These are phyloP conservation scores for Mohoua ochrocephala DNA, from an alignment of 2,113 vertebrate genomes.

Conservation along the genomic window DNA sequence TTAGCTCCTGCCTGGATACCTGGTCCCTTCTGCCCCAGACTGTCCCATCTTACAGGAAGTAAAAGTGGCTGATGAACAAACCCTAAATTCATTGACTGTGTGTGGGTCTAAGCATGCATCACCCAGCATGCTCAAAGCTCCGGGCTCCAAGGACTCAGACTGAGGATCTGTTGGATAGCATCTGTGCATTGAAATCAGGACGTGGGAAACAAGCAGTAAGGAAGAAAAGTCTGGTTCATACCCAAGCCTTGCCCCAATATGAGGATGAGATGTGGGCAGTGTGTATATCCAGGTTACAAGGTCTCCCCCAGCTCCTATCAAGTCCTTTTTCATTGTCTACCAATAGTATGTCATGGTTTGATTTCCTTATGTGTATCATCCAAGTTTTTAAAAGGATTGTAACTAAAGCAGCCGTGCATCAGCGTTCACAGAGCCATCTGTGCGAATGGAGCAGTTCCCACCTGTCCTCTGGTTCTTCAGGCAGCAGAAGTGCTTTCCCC, in stretches of 20 bases:
- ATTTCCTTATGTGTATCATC: neutral
- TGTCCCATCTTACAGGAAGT: neutral
- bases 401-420: neutral
- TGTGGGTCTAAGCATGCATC: neutral
- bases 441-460: neutral
- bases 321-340: neutral
- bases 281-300: neutral
- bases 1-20: neutral
- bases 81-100: neutral
- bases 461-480: neutral
- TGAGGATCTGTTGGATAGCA: neutral
- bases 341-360: neutral
- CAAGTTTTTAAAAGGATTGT: neutral
- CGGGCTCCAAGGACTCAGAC: neutral
- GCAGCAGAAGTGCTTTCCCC: neutral
- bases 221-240: neutral
- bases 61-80: neutral
- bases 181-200: neutral
- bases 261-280: neutral
- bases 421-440: neutral
- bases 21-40: neutral
- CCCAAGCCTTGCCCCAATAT: neutral
- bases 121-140: neutral
- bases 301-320: neutral
- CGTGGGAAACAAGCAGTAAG: neutral